Evolutionary conservation across 2,113 vertebrate species (phyloP).

Genomic region (Neogobius melanostomus): DNA sequence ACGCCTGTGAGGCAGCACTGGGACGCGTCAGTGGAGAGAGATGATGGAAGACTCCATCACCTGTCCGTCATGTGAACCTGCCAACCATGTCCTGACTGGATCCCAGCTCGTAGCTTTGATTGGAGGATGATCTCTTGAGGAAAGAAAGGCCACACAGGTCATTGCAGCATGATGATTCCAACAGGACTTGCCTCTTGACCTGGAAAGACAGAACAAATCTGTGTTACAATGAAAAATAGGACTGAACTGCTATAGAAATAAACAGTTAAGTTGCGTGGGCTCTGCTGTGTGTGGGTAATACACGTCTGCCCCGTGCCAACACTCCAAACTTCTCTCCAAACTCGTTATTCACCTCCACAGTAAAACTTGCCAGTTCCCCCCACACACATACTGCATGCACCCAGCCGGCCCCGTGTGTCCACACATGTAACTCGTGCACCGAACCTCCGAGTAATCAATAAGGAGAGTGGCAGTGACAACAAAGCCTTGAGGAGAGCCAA

Average conservation of each 20-base stretch:
- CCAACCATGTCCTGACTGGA: slow-evolving; percentile 53
- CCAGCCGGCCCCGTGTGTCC: slow-evolving; percentile 18
- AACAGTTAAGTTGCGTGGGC: slow-evolving; percentile 42
- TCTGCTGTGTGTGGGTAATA: slow-evolving; percentile 52
- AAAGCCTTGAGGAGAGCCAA: slow-evolving; percentile 48
- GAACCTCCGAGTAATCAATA: slow-evolving; percentile 58
- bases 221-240: slow-evolving; percentile 18
- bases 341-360: slow-evolving; percentile 61
- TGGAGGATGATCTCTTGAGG: slow-evolving; percentile 57
- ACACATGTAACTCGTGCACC: slow-evolving; percentile 28
- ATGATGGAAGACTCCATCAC: slow-evolving; percentile 69
- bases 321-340: slow-evolving; percentile 56
- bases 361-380: slow-evolving; percentile 50
- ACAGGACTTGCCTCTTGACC: slow-evolving; percentile 47
- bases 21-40: slow-evolving; percentile 66
- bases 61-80: slow-evolving; percentile 65
- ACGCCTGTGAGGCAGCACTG: slow-evolving; percentile 44
- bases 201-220: slow-evolving; percentile 41
- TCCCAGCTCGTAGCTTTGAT: slow-evolving; percentile 44
- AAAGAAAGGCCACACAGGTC: slow-evolving; percentile 61
- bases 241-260: slow-evolving; percentile 34
- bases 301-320: slow-evolving; percentile 38
- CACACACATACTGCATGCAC: slow-evolving; percentile 24
- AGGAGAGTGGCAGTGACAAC: slow-evolving; percentile 59
- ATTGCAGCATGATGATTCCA: slow-evolving; percentile 66